Evolutionary conservation across 2,888 invertebrate species (phyloP), one percentile per base, ranked within the genome.

Genomic region (Sepiola atlantica): DNA sequence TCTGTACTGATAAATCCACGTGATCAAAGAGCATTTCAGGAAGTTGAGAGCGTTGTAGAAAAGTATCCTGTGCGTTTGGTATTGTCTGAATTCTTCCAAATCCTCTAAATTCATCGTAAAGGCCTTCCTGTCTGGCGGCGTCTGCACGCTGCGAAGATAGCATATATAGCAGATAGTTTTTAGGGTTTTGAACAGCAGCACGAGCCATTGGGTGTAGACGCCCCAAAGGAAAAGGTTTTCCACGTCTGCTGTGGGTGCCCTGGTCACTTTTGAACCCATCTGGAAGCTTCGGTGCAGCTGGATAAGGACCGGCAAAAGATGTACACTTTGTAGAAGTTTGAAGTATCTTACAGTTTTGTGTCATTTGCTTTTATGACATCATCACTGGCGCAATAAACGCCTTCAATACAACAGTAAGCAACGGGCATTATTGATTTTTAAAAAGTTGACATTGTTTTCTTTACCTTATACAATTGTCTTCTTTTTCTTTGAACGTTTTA

Each of bases 41-140:
- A 92, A 12, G 55, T 45, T 55, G 55, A 92, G 18, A n/a, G 32
- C 45, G 55, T 55, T n/a, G 92, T 92, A 92, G 45, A 92, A 92
- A 92, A n/a, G 18, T 35, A 92, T 92, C n/a, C 54, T 45, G n/a
- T 92, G 92, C 10, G 55, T n/a, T 45, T 92, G 92, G 45, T 92
- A 92, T 20, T 45, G 55, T 55, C 55, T 92, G 45, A 92, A 55
- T 45, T 92, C 28, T 55, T 92, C 55, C 24, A 92, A 54, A 35
- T n/a, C 45, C 20, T 32, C 16, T 28, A 20, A 10, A 18, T 45
- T 21, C 54, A 92, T 55, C 0, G 35, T 14, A 35, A 54, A 55
- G 16, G 54, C 92, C n/a, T n/a, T 54, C 24, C 92, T 45, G 54
- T 24, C 28, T 55, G 92, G 92, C 8, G 92, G 92, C 18, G 92